Percentiles rank a stretch among this genome's conserved stretches.
These are phyloP conservation scores for Drosophila funebris DNA, from an alignment of 1,140 invertebrate genomes.

Conservation along the genomic window DNA sequence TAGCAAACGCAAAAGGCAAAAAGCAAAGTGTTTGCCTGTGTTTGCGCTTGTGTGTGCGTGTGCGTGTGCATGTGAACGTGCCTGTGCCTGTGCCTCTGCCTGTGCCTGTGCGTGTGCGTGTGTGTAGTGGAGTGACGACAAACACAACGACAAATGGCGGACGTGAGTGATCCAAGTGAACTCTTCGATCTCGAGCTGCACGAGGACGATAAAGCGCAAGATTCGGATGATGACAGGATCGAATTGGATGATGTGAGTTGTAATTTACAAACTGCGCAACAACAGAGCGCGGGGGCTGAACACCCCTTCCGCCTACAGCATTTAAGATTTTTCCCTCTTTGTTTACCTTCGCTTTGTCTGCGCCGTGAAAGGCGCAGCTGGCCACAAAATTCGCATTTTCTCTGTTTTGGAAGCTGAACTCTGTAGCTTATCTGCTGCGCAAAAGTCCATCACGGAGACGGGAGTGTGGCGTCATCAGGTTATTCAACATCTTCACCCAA, in stretches of 20 bases:
- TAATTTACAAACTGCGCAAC: slow-evolving; percentile 58
- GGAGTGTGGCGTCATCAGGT: slow-evolving; percentile 49
- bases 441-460: slow-evolving; percentile 58
- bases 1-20: slow-evolving; percentile 34
- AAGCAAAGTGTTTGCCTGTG: slow-evolving; percentile 43
- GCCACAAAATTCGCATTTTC: slow-evolving; percentile 31
- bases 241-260: slow-evolving; percentile 90
- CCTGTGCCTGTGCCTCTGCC: background rate
- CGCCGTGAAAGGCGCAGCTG: slow-evolving; percentile 6
- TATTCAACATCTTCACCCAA: slow-evolving; percentile 43
- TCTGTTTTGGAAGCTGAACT: slow-evolving; percentile 39
- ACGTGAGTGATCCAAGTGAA: slow-evolving; percentile 83
- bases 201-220: slow-evolving; percentile 88
- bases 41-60: slow-evolving; percentile 37
- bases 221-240: slow-evolving; percentile 93
- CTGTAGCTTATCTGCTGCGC: slow-evolving; percentile 70
- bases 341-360: slow-evolving; percentile 47
- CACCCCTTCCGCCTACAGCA: background rate
- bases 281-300: too few species aligned
- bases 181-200: slow-evolving; percentile 96
- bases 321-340: slow-evolving; percentile 42
- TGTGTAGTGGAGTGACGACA: slow-evolving; percentile 27
- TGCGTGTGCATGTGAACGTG: slow-evolving; percentile 18
- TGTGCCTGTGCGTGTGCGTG: slow-evolving; percentile 7
- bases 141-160: slow-evolving; percentile 87